Conservation (phyloP, 2,113 vertebrate genomes). For the Xyrauchen texanus region DNA sequence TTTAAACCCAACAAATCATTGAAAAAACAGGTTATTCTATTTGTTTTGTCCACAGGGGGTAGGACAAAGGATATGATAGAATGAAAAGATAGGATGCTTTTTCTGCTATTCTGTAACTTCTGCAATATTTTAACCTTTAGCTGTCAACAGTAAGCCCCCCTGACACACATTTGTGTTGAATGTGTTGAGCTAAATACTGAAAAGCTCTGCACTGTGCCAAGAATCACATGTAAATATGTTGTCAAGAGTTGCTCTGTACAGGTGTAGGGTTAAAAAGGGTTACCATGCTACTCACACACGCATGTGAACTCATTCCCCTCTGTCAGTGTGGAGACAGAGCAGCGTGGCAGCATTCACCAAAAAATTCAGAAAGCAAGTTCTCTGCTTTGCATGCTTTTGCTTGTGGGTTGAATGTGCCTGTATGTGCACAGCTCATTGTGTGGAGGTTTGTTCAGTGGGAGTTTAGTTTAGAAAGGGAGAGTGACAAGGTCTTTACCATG, state of each 20-base stretch:
- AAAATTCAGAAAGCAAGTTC: conserved; percentile 6
- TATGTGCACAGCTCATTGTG: background rate
- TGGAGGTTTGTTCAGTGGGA: background rate
- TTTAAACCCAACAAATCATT: background rate
- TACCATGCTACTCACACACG: background rate
- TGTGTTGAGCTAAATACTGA: too few relatives aligned
- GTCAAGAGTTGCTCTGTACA: background rate
- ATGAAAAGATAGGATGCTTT: background rate
- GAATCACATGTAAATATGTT: conserved; percentile 9
- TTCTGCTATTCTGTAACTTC: too few relatives aligned
- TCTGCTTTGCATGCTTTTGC: conserved; percentile 4
- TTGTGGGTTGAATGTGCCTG: background rate
- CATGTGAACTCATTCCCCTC: conserved; percentile 14
- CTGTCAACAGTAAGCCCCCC: background rate
- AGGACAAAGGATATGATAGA: background rate
- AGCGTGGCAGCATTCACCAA: background rate
- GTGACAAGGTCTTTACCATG: too few relatives aligned
- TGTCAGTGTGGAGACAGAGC: background rate
- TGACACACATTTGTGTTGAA: background rate
- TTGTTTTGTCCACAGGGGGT: background rate
- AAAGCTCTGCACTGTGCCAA: background rate
- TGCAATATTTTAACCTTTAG: background rate
- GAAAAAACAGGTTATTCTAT: background rate
- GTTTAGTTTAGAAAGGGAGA: background rate
- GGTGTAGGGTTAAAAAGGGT: conserved; percentile 14